A percentile compares a stretch with the other conserved stretches of the same genome.
These are phyloP conservation scores for Thermophis baileyi DNA, from an alignment of 2,113 vertebrate species.

Conservation along the genomic window DNA sequence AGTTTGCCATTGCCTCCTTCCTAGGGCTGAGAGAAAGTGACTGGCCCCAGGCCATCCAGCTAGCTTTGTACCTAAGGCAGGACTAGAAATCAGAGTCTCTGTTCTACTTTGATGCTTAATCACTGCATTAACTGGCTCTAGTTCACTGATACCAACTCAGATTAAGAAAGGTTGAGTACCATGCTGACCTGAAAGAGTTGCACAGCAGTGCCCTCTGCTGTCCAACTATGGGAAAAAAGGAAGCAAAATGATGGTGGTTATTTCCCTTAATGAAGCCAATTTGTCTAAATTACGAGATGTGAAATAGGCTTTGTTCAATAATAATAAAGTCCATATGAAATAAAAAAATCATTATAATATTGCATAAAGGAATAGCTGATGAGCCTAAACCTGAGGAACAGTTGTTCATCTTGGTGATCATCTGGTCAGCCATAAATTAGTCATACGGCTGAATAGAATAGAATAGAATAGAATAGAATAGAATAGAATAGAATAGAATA, in stretches of 20 bases:
- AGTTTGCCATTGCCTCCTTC: background rate
- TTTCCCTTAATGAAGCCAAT: background rate
- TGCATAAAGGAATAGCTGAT: background rate
- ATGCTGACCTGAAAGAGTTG: background rate
- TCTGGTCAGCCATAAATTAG: background rate
- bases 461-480: too few species aligned
- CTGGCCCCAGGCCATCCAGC: background rate
- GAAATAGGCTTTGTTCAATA: background rate
- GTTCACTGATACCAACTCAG: background rate
- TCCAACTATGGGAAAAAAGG: background rate
- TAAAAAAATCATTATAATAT: background rate
- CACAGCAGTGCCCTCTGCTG: background rate
- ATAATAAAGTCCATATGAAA: background rate
- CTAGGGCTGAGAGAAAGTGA: background rate
- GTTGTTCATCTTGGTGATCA: background rate
- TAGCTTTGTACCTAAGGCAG: background rate
- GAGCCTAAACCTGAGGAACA: too few species aligned
- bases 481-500: too few species aligned
- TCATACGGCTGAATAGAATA: background rate
- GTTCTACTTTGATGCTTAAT: background rate
- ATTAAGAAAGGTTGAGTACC: background rate
- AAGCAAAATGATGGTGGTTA: background rate
- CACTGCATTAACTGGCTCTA: background rate
- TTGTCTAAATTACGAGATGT: background rate
- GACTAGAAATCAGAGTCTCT: background rate